Evolutionary conservation across 1,140 invertebrate genomes (phyloP), one percentile per base, ranked within the genome.

Genomic region (Bombyx mandarina): DNA sequence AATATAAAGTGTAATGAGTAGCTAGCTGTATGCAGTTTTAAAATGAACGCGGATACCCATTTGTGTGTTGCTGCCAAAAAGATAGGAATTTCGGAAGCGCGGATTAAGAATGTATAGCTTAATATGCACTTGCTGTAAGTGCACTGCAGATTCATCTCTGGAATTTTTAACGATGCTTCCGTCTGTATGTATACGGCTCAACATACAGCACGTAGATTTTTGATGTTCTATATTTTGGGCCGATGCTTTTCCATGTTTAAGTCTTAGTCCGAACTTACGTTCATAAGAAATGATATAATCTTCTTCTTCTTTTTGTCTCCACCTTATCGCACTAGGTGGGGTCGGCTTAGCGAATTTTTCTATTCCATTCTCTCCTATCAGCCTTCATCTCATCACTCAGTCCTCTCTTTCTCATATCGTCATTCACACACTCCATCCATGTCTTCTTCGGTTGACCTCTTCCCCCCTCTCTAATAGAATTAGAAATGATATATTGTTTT

Each of bases 51-150:
- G 62, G 62, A 56, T 62, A 66, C 57, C 65, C 61, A 58, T 53
- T 57, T 62, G 66, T 66, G 69, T 75, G 65, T 50, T 60, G 63
- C 62, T 73, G 73, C 77, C 79, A 76, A 82, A 85, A 82, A 82
- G 78, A 79, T 84, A 79, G 64, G 57, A 57, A 75, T 43, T 57
- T 43, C 63, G 59, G 51, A 60, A 54, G 63, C 67, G 57, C 43
- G 69, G 73, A 81, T 81, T 81, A 75, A 75, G 79, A 74, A 77
- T 77, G 79, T 79, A 82, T 80, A 75, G 72, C 66, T 67, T 73
- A 78, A 75, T 65, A 74, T 77, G 67, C 71, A 63, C 76, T 73
- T 66, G 60, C 60, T 64, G 64, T 61, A 56, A 56, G 63, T 57
- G 60, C 60, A 59, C 71, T 70, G 71, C 65, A 77, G 73, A 75